Percentiles rank a stretch among this genome's conserved stretches.
Conservation (phyloP, 2,888 invertebrate genomes). For the Limnephilus lunatus region DNA sequence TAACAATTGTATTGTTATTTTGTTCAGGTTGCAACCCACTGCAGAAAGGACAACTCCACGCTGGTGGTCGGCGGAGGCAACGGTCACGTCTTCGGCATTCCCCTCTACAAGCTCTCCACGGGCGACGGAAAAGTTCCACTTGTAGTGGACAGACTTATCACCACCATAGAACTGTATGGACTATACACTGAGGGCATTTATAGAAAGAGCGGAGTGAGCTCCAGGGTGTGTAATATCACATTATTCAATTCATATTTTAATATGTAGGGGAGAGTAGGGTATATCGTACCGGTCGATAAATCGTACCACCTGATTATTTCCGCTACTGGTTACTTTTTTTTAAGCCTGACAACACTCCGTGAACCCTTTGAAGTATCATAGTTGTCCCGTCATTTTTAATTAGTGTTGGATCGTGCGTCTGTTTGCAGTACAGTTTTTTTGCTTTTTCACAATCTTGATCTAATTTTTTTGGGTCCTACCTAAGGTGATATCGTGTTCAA, state of each 20-base stretch:
- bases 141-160: slow-evolving; percentile 92
- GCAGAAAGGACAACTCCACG: slow-evolving; percentile 73
- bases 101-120: slow-evolving; percentile 84
- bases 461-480: too few relatives aligned
- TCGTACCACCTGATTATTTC: too few relatives aligned
- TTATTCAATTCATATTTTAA: background rate
- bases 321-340: too few relatives aligned
- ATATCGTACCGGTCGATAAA: too few relatives aligned
- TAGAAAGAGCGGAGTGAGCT: slow-evolving; percentile 92
- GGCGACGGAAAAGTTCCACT: slow-evolving; percentile 89
- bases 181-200: slow-evolving; percentile 96
- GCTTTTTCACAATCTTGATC: too few relatives aligned
- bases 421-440: too few relatives aligned
- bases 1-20: background rate
- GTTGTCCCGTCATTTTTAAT: too few relatives aligned
- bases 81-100: slow-evolving; percentile 86
- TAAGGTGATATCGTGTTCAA: too few relatives aligned
- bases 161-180: slow-evolving; percentile 93
- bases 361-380: too few relatives aligned
- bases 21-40: slow-evolving; percentile 73
- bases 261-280: too few relatives aligned
- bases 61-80: slow-evolving; percentile 75
- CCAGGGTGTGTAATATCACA: slow-evolving; percentile 76
- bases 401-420: too few relatives aligned
- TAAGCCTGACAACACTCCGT: too few relatives aligned